Evolutionary conservation across 2,888 invertebrate genomes (phyloP), one percentile per base, ranked within the genome.

Genomic region (Microctonus hyperodae): DNA sequence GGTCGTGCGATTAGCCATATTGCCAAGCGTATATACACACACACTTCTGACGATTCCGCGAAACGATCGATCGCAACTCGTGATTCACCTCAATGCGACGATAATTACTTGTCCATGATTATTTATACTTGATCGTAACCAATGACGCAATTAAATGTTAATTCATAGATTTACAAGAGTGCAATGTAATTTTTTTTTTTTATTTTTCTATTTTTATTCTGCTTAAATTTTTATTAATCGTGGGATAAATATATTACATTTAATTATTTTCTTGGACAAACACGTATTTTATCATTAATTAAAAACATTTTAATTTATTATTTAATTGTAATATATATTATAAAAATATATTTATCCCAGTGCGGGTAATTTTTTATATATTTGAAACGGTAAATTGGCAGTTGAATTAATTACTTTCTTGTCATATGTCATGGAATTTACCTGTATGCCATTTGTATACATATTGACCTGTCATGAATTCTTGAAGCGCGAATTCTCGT

Each of bases 81-180:
- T 58, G 62, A 62, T 62, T 63, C 67, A 62, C 62, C 58, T 62
- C 57, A 55, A 48, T 61, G 48, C 44, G 44, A 63, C 58, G 63
- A 67, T 67, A 67, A 67, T 67, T 58, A 67, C 57, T 67, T 62
- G 59, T 65, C 65, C 50, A 57, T 66, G 66, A 66, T 61, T 66
- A 66, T 66, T 61, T 61, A 66, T 66, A 50, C 48, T 33, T 40
- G 20, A 20, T 62, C 37, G 58, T 28, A 53, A 53, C 51, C 51
- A 31, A 33, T 67, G 63, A 59, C 58, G 63, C 53, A 67, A 67
- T 64, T 63, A 53, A 67, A 63, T 63, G 53, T 40, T 63, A 64
- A 67, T 64, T 31, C 10, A 51, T 35, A 37, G 53, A 53, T 35
- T 51, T 53, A 62, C 37, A 51, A 50, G 33, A 33, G 16, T 53